A percentile compares a stretch with the other conserved stretches of the same genome.
Evolutionary conservation across 2,113 vertebrate genomes (phyloP).

Genomic region (Sterrhoptilus dennistouni): DNA sequence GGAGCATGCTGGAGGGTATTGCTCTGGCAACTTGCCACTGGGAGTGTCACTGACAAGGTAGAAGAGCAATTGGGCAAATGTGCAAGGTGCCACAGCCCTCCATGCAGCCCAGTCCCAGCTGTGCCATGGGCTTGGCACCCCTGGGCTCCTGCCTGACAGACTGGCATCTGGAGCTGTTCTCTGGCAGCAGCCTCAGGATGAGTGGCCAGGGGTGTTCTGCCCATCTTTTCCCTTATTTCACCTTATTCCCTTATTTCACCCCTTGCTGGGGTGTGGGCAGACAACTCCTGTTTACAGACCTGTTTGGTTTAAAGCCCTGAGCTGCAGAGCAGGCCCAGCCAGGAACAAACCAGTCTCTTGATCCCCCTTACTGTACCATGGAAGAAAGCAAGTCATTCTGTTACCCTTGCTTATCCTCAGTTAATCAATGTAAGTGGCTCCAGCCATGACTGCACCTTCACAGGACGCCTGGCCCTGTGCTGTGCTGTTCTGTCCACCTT

Average conservation of each 20-base stretch:
- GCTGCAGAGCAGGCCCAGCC: neutral
- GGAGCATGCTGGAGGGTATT: conserved; percentile 36
- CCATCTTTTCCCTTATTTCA: neutral
- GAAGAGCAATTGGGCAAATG: neutral
- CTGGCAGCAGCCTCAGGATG: neutral
- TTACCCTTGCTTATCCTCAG: neutral
- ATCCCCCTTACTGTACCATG: neutral
- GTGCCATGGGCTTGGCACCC: rapidly evolving
- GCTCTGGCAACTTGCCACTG: conserved; percentile 49
- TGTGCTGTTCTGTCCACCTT: rapidly evolving
- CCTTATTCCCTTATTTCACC: rapidly evolving
- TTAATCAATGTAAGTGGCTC: neutral
- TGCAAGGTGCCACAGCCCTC: neutral
- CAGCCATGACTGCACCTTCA: neutral
- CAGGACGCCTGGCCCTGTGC: neutral
- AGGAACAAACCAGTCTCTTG: neutral
- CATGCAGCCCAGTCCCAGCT: rapidly evolving
- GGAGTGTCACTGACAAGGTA: neutral
- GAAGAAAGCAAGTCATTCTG: neutral
- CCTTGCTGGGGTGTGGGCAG: neutral
- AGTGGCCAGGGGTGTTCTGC: neutral
- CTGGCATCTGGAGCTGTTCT: rapidly evolving
- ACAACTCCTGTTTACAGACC: neutral
- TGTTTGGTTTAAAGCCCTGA: neutral
- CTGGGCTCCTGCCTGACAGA: neutral